These are phyloP conservation scores for Drosophila tripunctata DNA, from an alignment of 2,888 invertebrate species.

Conservation along the genomic window DNA sequence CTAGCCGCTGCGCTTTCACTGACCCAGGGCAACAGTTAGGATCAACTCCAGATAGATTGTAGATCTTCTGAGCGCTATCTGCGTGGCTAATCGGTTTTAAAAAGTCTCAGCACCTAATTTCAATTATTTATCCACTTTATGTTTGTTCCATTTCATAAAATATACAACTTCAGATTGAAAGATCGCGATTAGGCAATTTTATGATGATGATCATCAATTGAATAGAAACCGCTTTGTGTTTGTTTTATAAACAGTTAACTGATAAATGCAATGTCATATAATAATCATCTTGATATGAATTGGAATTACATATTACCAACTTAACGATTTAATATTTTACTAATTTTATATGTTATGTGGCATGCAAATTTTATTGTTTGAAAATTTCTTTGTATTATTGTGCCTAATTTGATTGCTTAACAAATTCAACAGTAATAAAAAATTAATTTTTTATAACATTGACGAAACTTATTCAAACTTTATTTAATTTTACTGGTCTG, in stretches of 20 bases:
- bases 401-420: no score
- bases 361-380: constrained; percentile 8
- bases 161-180: constrained; percentile 6
- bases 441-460: no score
- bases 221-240: neutral
- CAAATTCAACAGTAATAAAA: no score
- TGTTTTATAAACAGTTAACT: neutral
- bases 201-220: constrained; percentile 14
- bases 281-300: constrained; percentile 38
- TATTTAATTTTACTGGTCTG: no score
- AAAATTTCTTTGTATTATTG: no score
- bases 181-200: constrained; percentile 17
- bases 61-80: neutral
- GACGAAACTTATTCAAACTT: no score
- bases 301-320: neutral
- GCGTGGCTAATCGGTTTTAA: neutral
- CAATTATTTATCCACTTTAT: constrained; percentile 11
- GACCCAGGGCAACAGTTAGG: neutral
- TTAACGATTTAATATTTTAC: constrained; percentile 14
- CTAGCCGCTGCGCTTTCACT: constrained; percentile 55
- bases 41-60: neutral
- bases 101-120: constrained; percentile 33
- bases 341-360: no score
- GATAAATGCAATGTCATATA: constrained; percentile 1
- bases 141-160: neutral